A percentile compares a stretch with the other conserved stretches of the same genome.
Conservation (phyloP, 2,888 invertebrate species). For the Ametastegia equiseti region DNA sequence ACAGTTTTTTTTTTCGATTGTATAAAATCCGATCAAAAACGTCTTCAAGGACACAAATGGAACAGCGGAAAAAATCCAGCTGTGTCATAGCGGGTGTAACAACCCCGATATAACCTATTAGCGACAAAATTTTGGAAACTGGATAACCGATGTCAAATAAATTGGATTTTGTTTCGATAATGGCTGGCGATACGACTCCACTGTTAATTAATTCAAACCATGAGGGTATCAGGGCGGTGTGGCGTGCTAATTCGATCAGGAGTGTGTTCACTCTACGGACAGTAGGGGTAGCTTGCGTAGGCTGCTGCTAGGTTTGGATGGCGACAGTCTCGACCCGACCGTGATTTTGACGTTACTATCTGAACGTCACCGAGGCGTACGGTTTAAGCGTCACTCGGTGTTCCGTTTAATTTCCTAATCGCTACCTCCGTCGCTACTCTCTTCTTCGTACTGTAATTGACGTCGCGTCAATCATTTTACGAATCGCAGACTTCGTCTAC, state of each 20-base stretch:
- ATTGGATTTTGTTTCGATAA: slow-evolving; percentile 67
- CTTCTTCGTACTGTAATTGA: slow-evolving; percentile 40
- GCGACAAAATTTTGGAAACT: not conserved
- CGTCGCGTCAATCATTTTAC: slow-evolving; percentile 36
- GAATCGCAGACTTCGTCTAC: slow-evolving; percentile 28
- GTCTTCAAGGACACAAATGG: too few species aligned
- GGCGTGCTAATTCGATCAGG: slow-evolving; percentile 75
- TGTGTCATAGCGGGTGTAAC: not conserved
- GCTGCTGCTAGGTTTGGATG: slow-evolving; percentile 14
- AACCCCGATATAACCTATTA: too few species aligned
- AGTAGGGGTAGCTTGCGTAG: slow-evolving; percentile 53
- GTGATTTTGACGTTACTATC: slow-evolving; percentile 73
- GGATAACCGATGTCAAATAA: not conserved
- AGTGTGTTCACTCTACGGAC: slow-evolving; percentile 70
- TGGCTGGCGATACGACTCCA: slow-evolving; percentile 64
- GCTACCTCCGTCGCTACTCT: slow-evolving; percentile 22
- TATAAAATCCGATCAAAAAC: too few species aligned
- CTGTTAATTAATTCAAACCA: slow-evolving; percentile 75
- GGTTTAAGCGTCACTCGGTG: slow-evolving; percentile 70
- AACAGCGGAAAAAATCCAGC: not conserved
- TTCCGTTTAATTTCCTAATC: slow-evolving; percentile 50
- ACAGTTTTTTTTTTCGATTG: too few species aligned
- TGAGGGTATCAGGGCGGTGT: slow-evolving; percentile 73
- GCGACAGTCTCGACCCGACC: slow-evolving; percentile 51
- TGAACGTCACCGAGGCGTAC: slow-evolving; percentile 70